Base-by-base conservation (phyloP, 1,140 invertebrate species). In the Drosophila serrata region DNA sequence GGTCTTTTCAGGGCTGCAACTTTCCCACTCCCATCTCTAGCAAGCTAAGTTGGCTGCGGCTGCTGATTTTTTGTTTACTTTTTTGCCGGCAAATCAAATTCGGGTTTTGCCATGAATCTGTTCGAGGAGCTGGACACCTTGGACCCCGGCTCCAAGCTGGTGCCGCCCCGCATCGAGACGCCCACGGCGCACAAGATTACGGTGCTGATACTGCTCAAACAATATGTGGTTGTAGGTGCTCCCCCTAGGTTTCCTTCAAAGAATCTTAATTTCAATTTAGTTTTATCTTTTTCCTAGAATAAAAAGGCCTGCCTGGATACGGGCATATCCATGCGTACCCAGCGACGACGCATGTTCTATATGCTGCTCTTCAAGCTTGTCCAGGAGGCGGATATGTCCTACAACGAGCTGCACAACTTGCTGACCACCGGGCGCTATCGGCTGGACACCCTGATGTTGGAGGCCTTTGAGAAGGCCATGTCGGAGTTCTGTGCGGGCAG, bases 351-450 rank as follows among this genome's bases (percentile, higher is more conserved):
- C 51, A 94, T 95, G 79, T 95, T 95, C 82, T 95, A 95, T 79
- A 94, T 95, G 82, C 91, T 95, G 1, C 92, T 95, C 8, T 85
- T 95, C 39, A 95, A 95, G 80, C 81, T 96, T 12, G 94, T 95
- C 73, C 95, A 96, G 92, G 94, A 95, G 91, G 94, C 95, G 40
- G 96, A 97, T 92, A 93, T 96, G 92, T 93, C 94, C 24, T 93
- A 96, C 49, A 92, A 92, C 33, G 93, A 95, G 31, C 84, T 96
- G 2, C 91, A 94, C 57, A 91, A 93, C 24, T 70, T 96, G 48
- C 90, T 96, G 11, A 93, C 93, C 29, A 93, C 94, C 8, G 87
- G 94, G 1, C 93, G 94, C 64, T 95, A 94, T 78, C 82, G 93
- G 37, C 78, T 96, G 55, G 92, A 94, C 59, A 86, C 92, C 6